These are phyloP conservation scores for Morone saxatilis DNA, from an alignment of 2,113 vertebrate genomes.

Conservation along the genomic window DNA sequence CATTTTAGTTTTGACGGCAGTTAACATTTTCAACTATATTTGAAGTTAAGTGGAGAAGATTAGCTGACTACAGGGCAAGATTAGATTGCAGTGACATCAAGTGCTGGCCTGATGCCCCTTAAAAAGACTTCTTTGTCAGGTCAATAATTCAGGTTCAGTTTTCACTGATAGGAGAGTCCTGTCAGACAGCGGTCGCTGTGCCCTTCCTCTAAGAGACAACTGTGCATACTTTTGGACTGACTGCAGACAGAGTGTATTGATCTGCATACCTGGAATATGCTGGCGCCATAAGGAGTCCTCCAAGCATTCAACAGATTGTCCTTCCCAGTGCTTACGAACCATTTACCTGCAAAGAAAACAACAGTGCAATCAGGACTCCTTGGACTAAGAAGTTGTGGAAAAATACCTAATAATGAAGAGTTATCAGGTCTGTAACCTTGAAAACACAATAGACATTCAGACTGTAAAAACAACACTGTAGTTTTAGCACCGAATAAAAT, in stretches of 20 bases:
- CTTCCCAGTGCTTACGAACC: constrained; percentile 99
- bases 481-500: constrained; percentile 3
- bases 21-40: constrained; percentile 39
- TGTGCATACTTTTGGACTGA: constrained; percentile 60
- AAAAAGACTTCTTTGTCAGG: constrained; percentile 67
- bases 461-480: neutral
- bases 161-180: constrained; percentile 79
- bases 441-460: constrained; percentile 11
- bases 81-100: constrained; percentile 67
- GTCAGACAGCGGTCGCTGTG: constrained; percentile 79
- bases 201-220: constrained; percentile 73
- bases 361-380: constrained; percentile 27
- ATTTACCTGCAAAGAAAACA: constrained; percentile 87
- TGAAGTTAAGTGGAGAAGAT: constrained; percentile 58
- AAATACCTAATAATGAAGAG: constrained; percentile 4
- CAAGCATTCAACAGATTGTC: constrained; percentile 99
- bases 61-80: constrained; percentile 61
- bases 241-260: constrained; percentile 80
- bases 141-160: constrained; percentile 81
- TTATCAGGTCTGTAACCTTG: constrained; percentile 1
- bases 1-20: constrained; percentile 43
- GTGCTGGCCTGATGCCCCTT: constrained; percentile 52
- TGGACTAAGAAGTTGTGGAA: neutral
- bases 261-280: constrained; percentile 96
- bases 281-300: constrained; percentile 99